Conservation (phyloP, 2,888 invertebrate genomes). For the Stenurella melanura region DNA sequence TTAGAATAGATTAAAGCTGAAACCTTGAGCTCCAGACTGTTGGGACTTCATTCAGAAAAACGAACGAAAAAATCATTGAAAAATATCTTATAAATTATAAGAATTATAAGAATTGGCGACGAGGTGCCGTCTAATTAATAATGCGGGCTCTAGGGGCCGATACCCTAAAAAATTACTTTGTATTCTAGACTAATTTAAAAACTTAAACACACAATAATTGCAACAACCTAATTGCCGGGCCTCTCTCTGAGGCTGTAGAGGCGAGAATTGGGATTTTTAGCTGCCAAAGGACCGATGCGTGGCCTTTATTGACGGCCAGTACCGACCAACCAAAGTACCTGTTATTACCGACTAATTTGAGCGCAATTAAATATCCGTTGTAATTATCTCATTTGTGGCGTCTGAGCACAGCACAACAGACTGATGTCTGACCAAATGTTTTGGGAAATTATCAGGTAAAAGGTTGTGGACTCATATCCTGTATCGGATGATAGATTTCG, state of each 20-base stretch:
- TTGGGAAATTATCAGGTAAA: slow-evolving; percentile 60
- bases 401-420: slow-evolving; percentile 61
- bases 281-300: slow-evolving; percentile 56
- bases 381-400: slow-evolving; percentile 73
- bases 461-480: slow-evolving; percentile 57
- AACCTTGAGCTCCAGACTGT: slow-evolving; percentile 32
- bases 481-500: slow-evolving; percentile 35
- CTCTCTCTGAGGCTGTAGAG: slow-evolving; percentile 50
- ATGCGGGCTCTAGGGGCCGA: slow-evolving; percentile 49
- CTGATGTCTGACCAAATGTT: slow-evolving; percentile 59
- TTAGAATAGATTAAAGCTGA: slow-evolving; percentile 42
- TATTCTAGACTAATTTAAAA: slow-evolving; percentile 67
- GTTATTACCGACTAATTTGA: slow-evolving; percentile 72
- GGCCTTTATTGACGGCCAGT: slow-evolving; percentile 55
- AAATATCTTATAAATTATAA: slow-evolving; percentile 58
- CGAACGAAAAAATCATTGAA: slow-evolving; percentile 53
- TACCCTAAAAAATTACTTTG: slow-evolving; percentile 65
- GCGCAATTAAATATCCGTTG: slow-evolving; percentile 72
- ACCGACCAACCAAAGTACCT: slow-evolving; percentile 67
- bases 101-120: slow-evolving; percentile 59
- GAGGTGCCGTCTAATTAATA: slow-evolving; percentile 58
- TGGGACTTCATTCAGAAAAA: slow-evolving; percentile 29
- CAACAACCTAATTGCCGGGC: slow-evolving; percentile 67
- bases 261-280: slow-evolving; percentile 54
- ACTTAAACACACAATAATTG: slow-evolving; percentile 71